A percentile compares a stretch with the other conserved stretches of the same genome.
phyloP scores from a whole-genome alignment of 1,140 invertebrate species.

The Episyrphus balteatus region DNA sequence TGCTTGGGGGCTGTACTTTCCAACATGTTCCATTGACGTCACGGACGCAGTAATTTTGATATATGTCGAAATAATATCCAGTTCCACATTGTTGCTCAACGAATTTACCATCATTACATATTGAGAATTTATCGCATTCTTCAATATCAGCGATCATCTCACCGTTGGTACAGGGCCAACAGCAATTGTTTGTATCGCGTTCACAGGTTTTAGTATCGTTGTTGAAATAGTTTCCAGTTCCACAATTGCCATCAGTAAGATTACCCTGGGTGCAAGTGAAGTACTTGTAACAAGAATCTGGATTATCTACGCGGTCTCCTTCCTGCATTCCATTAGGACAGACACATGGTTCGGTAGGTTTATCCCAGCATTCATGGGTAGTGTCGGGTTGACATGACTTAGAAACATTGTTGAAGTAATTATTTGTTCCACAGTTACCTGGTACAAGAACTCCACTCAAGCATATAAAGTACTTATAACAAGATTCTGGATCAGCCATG shows the following conservation, averaged over 20 bases:
- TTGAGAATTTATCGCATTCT: constrained; percentile 22
- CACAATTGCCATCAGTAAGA: constrained; percentile 15
- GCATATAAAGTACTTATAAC: no score
- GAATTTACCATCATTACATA: constrained; percentile 15
- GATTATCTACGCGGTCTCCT: constrained; percentile 11
- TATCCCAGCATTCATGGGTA: constrained; percentile 6
- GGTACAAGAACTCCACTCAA: no score
- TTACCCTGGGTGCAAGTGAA: constrained; percentile 16
- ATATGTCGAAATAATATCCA: no score
- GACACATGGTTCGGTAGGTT: not conserved
- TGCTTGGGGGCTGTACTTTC: no score
- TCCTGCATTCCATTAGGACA: constrained; percentile 14
- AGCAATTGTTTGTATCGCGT: constrained; percentile 10
- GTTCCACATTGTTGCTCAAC: constrained; percentile 16
- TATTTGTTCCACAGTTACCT: no score
- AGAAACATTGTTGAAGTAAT: no score
- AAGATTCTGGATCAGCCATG: no score
- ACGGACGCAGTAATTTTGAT: no score
- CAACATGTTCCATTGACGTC: no score
- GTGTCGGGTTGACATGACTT: constrained; percentile 8
- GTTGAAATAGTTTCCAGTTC: constrained; percentile 20
- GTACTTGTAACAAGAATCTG: constrained; percentile 21
- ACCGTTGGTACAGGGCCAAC: not conserved
- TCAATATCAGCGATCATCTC: not conserved
- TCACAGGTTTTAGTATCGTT: constrained; percentile 10